Percentiles rank a stretch among this genome's conserved stretches.
Conservation (phyloP, 2,113 vertebrate genomes). For the Maccullochella peelii region DNA sequence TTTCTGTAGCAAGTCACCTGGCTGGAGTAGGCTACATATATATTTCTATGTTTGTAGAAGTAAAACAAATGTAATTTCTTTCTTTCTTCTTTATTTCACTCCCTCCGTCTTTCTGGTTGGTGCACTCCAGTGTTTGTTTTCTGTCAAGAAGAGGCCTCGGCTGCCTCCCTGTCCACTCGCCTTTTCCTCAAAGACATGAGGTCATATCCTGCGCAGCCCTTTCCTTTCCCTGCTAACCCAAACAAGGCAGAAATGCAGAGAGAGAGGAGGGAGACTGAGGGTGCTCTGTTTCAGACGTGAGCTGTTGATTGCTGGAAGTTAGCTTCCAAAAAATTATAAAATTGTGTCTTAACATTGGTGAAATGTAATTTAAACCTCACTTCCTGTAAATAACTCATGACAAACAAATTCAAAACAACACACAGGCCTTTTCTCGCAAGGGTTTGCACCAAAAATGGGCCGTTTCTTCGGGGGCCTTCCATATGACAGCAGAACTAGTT, state of each 20-base stretch:
- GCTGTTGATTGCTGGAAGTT: conserved; percentile 34
- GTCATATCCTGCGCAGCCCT: conserved; percentile 94
- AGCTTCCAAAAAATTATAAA: background rate
- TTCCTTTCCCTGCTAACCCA: conserved; percentile 91
- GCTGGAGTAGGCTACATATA: background rate
- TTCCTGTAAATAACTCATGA: conserved; percentile 1
- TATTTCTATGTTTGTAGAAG: conserved; percentile 5
- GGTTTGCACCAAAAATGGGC: conserved; percentile 54
- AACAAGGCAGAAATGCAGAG: conserved; percentile 79
- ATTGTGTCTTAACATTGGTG: background rate
- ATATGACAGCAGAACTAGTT: conserved; percentile 58
- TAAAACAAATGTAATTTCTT: conserved; percentile 14
- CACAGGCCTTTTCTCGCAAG: conserved; percentile 7
- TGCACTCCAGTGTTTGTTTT: conserved; percentile 78
- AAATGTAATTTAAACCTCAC: background rate
- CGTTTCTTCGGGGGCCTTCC: conserved; percentile 48
- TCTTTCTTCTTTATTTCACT: conserved; percentile 4
- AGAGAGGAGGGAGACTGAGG: conserved; percentile 65
- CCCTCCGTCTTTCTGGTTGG: conserved; percentile 29
- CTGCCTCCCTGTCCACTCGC: conserved; percentile 79
- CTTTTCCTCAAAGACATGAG: conserved; percentile 91
- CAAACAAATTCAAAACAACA: conserved; percentile 22
- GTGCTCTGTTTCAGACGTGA: conserved; percentile 63
- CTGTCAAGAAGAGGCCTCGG: conserved; percentile 75
- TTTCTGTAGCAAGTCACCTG: background rate